phyloP scores from a whole-genome alignment of 2,888 invertebrate genomes.

The Plebejus melissa region DNA sequence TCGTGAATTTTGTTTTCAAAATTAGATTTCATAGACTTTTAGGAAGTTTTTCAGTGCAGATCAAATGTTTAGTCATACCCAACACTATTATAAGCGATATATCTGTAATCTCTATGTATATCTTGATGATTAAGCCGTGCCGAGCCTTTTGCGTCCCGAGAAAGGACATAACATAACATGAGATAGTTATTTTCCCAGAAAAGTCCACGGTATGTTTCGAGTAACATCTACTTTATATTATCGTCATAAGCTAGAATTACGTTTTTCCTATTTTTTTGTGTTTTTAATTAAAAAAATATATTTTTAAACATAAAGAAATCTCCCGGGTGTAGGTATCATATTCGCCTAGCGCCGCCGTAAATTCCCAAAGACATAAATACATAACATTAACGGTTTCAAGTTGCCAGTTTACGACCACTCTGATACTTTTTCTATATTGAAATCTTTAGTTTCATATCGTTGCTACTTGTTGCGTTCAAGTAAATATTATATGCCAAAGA shows the following conservation, averaged over 20 bases:
- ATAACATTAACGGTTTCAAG: background rate
- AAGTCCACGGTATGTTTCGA: too few species aligned
- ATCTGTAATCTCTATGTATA: too few species aligned
- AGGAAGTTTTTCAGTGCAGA: background rate
- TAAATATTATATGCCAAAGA: background rate
- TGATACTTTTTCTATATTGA: background rate
- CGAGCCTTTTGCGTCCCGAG: too few species aligned
- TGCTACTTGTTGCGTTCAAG: background rate
- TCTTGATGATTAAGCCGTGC: too few species aligned
- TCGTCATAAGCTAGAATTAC: too few species aligned
- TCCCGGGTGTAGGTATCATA: background rate
- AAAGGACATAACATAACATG: too few species aligned
- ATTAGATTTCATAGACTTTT: background rate
- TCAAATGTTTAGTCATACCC: too few species aligned
- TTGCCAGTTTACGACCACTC: background rate
- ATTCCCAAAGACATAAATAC: constrained; percentile 1
- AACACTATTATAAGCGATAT: too few species aligned
- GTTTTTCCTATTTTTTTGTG: too few species aligned
- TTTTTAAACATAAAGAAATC: background rate
- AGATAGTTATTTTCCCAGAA: too few species aligned
- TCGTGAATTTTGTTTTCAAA: background rate
- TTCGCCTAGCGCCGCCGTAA: background rate
- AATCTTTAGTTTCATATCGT: background rate
- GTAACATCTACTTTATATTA: too few species aligned
- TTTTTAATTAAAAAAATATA: too few species aligned